Percentiles rank a stretch among this genome's conserved stretches.
These are phyloP conservation scores for Echinometra lucunter DNA, from an alignment of 53 echinoderm and acorn worm species.

Conservation along the genomic window DNA sequence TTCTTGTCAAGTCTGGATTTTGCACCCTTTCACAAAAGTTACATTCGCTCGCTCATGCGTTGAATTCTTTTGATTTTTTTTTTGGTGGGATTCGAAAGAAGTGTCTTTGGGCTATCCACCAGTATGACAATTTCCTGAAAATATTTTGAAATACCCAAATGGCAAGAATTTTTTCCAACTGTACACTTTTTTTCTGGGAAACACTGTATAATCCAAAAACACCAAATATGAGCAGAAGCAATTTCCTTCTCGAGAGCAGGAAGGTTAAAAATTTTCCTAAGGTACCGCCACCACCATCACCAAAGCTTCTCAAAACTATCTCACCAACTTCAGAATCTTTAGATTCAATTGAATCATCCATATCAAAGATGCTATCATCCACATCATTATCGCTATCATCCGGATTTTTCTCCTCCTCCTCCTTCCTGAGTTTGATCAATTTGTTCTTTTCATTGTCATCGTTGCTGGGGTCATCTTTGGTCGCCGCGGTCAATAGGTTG, in stretches of 20 bases:
- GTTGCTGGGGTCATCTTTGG: conserved; percentile 3
- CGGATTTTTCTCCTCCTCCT: conserved; percentile 7
- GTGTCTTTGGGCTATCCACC: too few relatives aligned
- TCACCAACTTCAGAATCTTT: conserved; percentile 58
- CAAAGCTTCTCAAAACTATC: neutral
- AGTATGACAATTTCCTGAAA: too few relatives aligned
- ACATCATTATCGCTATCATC: conserved; percentile 67
- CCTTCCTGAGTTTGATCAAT: conserved; percentile 6
- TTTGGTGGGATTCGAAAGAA: too few relatives aligned
- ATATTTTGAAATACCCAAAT: too few relatives aligned
- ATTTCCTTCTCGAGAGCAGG: neutral
- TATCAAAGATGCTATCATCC: conserved; percentile 60
- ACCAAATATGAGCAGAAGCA: neutral
- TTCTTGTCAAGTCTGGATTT: too few relatives aligned
- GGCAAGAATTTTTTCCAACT: too few relatives aligned
- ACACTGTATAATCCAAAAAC: too few relatives aligned
- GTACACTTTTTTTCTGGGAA: too few relatives aligned
- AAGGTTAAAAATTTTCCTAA: neutral
- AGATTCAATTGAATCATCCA: conserved; percentile 33
- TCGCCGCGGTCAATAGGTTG: conserved; percentile 48
- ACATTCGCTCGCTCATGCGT: too few relatives aligned
- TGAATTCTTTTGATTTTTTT: too few relatives aligned
- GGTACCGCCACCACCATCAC: conserved; percentile 34
- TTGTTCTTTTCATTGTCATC: neutral
- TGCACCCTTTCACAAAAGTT: too few relatives aligned